Conservation (phyloP, 2,888 invertebrate species). For the Ochropleura leucogaster region DNA sequence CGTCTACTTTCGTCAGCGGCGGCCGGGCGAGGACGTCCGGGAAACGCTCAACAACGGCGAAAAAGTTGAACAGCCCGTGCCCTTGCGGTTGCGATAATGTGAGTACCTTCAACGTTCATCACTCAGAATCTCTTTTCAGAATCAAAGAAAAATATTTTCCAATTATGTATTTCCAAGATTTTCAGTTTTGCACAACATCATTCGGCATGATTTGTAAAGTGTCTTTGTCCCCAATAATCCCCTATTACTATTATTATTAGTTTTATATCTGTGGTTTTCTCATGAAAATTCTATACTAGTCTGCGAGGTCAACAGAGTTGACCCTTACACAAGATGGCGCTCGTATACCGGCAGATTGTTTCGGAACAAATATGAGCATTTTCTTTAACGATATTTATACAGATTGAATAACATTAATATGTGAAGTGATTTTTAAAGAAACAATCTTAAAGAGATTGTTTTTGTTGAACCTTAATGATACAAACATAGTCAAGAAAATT, state of each 20-base stretch:
- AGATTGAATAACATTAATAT: background rate
- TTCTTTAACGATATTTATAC: background rate
- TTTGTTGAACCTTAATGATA: background rate
- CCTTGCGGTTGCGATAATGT: slow-evolving; percentile 3
- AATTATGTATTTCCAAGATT: background rate
- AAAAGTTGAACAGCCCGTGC: too few relatives aligned
- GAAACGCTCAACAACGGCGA: background rate
- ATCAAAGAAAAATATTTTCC: background rate
- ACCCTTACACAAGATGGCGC: background rate
- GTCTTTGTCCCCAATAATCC: too few relatives aligned
- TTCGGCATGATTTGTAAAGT: background rate
- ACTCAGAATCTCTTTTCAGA: background rate
- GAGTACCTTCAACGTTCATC: background rate
- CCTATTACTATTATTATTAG: background rate
- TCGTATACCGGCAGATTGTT: background rate
- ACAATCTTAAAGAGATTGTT: background rate
- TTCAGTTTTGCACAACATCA: background rate
- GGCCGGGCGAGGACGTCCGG: slow-evolving; percentile 1
- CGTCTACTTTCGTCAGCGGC: background rate
- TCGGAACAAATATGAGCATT: background rate
- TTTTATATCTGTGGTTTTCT: background rate
- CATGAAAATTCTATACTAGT: background rate
- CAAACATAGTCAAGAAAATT: background rate
- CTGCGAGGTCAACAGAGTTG: background rate
- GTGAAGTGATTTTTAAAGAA: background rate